A percentile compares a stretch with the other conserved stretches of the same genome.
These are phyloP conservation scores for Australoheros scitulus DNA, from an alignment of 2,113 vertebrate species.

Conservation along the genomic window DNA sequence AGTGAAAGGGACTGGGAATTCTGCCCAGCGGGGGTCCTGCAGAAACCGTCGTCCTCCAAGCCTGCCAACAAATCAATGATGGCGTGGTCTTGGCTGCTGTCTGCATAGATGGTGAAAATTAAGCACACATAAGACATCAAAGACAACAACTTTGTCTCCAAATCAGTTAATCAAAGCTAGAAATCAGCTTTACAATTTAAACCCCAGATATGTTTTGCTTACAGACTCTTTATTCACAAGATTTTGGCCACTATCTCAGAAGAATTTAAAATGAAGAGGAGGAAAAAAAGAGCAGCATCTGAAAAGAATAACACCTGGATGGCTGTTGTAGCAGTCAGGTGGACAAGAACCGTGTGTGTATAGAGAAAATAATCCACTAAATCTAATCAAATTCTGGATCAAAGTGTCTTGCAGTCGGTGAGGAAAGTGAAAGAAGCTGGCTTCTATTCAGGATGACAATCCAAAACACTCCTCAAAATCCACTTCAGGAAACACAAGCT, in stretches of 20 bases:
- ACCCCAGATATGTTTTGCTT: background rate
- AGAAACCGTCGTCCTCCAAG: conserved; percentile 89
- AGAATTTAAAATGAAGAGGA: background rate
- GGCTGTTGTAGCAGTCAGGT: background rate
- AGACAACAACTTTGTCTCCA: background rate
- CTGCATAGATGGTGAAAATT: conserved; percentile 61
- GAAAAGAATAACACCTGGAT: background rate
- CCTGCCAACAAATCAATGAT: conserved; percentile 90
- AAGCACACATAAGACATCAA: background rate
- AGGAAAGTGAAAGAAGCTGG: background rate
- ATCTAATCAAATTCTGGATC: background rate
- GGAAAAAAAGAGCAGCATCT: background rate
- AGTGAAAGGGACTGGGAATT: conserved; percentile 75
- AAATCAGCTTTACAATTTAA: background rate
- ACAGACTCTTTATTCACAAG: background rate
- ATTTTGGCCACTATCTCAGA: background rate
- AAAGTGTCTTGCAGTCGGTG: too few species aligned
- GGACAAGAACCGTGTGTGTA: background rate
- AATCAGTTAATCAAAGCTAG: background rate
- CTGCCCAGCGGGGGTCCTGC: conserved; percentile 75
- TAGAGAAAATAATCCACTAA: background rate
- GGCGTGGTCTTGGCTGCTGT: conserved; percentile 86
- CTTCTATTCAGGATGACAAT: background rate
- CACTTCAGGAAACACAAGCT: background rate
- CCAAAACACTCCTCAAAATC: background rate